Evolutionary conservation across 2,888 invertebrate species (phyloP), one percentile per base, ranked within the genome.

Genomic region (Netelia melanura): DNA sequence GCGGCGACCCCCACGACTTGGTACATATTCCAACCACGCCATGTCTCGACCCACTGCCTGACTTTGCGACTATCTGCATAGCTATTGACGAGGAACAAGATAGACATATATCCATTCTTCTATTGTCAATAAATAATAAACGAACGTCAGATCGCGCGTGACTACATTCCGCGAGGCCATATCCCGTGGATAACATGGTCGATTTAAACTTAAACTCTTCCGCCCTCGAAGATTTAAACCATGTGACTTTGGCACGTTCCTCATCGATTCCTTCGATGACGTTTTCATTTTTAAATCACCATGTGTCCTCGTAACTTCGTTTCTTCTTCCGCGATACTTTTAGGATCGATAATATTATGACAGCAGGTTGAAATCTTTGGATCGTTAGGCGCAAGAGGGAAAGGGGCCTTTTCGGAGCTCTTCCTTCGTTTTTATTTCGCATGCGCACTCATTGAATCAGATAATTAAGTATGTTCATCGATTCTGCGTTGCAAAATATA

Each of bases 381-480:
- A 38, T 54, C 17, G 52, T 38, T 52, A 54, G 52, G 52, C 52
- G 25, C 6, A 25, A 25, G 11, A 25, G 25, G 17, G 44, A 43
- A n/a, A 38, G 2, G 23, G 14, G 67, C 10, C 6, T 77, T 54
- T 30, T 10, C 54, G 52, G 43, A 30, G 17, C 17, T 48, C 14
- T 71, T 58, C 10, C 17, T 11, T 48, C 48, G 17, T 17, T 48
- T 43, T 25, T 21, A 3, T 30, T 43, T 76, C 58, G 58, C 52
- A 67, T 72, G 54, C 71, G 38, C 43, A 8, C 62, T 25, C 21
- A 23, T 44, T 48, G 6, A 65, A 84, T 80, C 76, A 72, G 71
- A 81, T 84, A 81, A 84, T 84, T 81, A 80, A 84, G 52, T 76
- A 58, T 71, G 58, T 67, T 65, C 64, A 74, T 64, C 72, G 68